Evolutionary conservation across 1,140 invertebrate genomes (phyloP), one percentile per base, ranked within the genome.

Genomic region (Ips nitidus): DNA sequence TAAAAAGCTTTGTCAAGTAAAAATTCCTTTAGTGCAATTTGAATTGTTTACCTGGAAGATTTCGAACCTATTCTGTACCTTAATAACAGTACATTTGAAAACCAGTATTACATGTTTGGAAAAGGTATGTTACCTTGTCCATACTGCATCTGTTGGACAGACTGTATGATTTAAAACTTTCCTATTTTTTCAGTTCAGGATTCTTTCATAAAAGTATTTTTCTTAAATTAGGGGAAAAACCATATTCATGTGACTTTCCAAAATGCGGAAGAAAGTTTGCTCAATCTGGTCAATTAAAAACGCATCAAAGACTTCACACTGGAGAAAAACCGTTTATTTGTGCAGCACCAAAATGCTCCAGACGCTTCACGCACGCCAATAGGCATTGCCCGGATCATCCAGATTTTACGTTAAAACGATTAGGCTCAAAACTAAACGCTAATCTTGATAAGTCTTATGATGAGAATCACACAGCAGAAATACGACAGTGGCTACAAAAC

Each of bases 281-380:
- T 39, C 92, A 94, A 79, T 93, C 91, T 71, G 92, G 92, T 1
- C 92, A 94, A 76, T 76, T 94, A 37, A 92, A 93, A 80, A 94
- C 92, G 1, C 92, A 94, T 79, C 91, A 93, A 76, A 81, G 91
- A 69, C 79, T 93, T 2, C 92, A 94, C 75, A 93, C 91, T 1
- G 91, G 91, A 42, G 91, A 93, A 75, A 92, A 92, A 77, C 92
- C 91, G 2, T 94, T 94, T 80, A 79, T 87, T 4, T 94, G 92
- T 81, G 86, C 88, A 2, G 84, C 84, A 69, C 75, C 83, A 70
- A 89, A 89, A 74, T 90, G 86, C 80, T 81, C 81, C 41, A 89
- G 86, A 80, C 81, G 89, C 66, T 94, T 93, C 76, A 92, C 91
- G n/a, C 91, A 94, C 81, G 90, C 91, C 0, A 93, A 94, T 76